Evolutionary conservation across 1,140 invertebrate species (phyloP), one percentile per base, ranked within the genome.

Genomic region (Dendrolimus kikuchii): DNA sequence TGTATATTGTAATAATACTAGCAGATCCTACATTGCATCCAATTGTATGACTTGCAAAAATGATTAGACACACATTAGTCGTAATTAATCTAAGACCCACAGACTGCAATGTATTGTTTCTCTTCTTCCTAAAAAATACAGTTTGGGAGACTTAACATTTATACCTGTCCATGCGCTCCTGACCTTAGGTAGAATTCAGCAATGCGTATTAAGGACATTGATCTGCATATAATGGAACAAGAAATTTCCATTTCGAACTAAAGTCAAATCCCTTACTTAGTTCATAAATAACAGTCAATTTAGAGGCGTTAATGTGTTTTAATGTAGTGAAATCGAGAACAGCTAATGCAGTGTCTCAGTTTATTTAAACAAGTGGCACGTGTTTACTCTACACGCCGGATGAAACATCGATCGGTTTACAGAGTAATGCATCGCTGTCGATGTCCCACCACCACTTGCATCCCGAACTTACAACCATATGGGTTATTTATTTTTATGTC

Each of bases 361-460:
- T 83, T 86, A 86, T 86, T 86, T 86, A 68, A 76, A 86, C 82
- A 86, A 86, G 82, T 86, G 82, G 80, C 80, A 74, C 67, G 70
- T 86, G 82, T 86, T 86, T 86, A 82, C 76, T 47, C 52, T 60
- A 64, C 64, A 66, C 71, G 73, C 76, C 79, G 79, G 78, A 82
- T 82, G 80, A 78, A 68, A 63, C 73, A 86, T 86, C 77, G 82
- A 86, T 86, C 82, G 68, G 77, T 76, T 78, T 81, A 71, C 67
- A 66, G 77, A 65, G 78, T 80, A 80, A 82, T 78, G 78, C 79
- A 82, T 79, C 81, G 71, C 63, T 72, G 66, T 74, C 77, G 71
- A 76, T 74, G 74, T 77, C 70, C 64, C 74, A 72, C 64, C 74
- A 71, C 60, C 72, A 79, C 75, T 80, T 74, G 67, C 60, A 68